Evolutionary conservation across 2,888 invertebrate species (phyloP), one percentile per base, ranked within the genome.

Genomic region (Drosophila glabriapex): DNA sequence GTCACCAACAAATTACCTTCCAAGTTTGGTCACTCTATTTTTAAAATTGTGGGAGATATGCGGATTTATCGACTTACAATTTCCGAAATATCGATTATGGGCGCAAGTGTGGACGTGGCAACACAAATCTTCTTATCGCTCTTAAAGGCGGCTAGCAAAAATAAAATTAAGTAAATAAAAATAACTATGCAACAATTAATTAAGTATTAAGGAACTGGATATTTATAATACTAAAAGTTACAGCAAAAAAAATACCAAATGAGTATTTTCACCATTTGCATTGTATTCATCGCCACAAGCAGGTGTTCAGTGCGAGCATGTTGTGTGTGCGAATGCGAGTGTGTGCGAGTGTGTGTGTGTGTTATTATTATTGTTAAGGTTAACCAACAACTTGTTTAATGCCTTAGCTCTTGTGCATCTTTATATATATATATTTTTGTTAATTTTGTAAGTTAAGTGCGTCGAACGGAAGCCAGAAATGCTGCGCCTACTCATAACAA

Each of bases 401-500:
- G 85, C 73, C 68, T 82, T 82, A 78, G 78, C 82, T 71, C 69
- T 83, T 79, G 82, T 73, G 73, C 87, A 70, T 76, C 31, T 31
- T 58, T 58, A 39, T 43, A 54, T 60, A 29, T 52, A 56, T 53
- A 53, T 16, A 9, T 56, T 41, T 68, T 76, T 68, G 61, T 78
- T 84, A 75, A 78, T 83, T 73, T 78, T 68, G 19, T 81, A 73
- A 82, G 72, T 75, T 78, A 81, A 76, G 68, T 53, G 76, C 49
- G 68, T 72, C 60, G 61, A 68, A 70, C 53, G 43, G 55, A 65
- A 73, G 66, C 61, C 59, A 68, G 59, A 74, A 78, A 91, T 91
- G 91, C 87, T 91, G 70, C 91, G 92, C 68, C 78, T 91, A 67
- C 77, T 91, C 29, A 71, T 85, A 25, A 71, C 74, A 69, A 91